A percentile compares a stretch with the other conserved stretches of the same genome.
These are phyloP conservation scores for Tetragonula clypearis DNA, from an alignment of 1,140 invertebrate species.

Conservation along the genomic window DNA sequence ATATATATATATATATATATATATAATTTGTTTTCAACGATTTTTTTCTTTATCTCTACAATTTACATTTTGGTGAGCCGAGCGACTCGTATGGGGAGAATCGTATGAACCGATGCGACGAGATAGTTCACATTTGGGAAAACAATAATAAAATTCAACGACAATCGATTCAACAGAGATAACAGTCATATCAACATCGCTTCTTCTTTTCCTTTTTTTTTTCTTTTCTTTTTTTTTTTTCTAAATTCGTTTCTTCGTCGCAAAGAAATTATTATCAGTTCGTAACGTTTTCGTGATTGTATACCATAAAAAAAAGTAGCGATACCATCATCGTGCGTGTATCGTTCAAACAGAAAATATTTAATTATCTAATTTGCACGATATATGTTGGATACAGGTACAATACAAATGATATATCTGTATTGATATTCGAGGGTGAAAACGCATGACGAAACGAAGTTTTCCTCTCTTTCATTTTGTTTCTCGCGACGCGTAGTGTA, in stretches of 20 bases:
- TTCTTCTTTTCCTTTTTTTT: too few relatives aligned
- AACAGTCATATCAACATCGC: background rate
- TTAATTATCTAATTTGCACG: constrained; percentile 10
- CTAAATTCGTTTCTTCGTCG: too few relatives aligned
- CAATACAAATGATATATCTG: background rate
- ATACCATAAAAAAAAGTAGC: background rate
- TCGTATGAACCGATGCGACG: constrained; percentile 1
- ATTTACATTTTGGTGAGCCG: constrained; percentile 35
- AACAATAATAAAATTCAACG: background rate
- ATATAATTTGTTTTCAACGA: constrained; percentile 42
- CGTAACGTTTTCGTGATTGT: background rate
- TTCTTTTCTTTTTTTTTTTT: too few relatives aligned
- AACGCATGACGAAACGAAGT: background rate
- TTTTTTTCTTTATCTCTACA: constrained; percentile 35
- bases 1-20: constrained; percentile 1
- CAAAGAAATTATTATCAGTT: background rate
- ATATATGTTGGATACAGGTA: background rate
- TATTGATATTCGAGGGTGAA: background rate
- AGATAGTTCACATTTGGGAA: background rate
- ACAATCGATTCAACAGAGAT: background rate
- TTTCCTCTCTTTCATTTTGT: background rate
- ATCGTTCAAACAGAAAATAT: constrained; percentile 2
- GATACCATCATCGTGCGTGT: background rate
- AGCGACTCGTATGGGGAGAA: constrained; percentile 11
- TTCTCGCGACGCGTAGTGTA: background rate